Evolutionary conservation across 2,888 invertebrate genomes (phyloP).

Genomic region (Pollenia griseotomentosa): DNA sequence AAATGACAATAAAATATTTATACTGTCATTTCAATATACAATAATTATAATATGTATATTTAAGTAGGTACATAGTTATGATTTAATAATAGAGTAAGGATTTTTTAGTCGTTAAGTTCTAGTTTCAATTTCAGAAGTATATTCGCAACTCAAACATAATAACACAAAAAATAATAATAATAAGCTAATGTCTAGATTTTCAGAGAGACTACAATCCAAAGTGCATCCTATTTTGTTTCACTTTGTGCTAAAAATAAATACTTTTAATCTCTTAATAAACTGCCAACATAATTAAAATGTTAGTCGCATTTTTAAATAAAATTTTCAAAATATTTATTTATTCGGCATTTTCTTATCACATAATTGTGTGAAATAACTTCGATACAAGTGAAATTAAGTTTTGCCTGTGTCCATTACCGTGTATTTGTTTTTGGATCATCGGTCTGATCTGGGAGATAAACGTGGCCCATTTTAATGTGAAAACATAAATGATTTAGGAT

Average conservation of each 20-base stretch:
- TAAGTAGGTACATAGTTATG: neutral
- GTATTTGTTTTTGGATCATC: constrained; percentile 16
- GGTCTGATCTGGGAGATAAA: neutral
- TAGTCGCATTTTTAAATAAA: constrained; percentile 8
- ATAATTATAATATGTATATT: constrained; percentile 11
- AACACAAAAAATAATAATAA: too few species aligned
- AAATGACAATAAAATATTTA: constrained; percentile 23
- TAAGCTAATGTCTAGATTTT: constrained; percentile 13
- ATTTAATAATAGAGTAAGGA: constrained; percentile 31
- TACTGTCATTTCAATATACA: neutral
- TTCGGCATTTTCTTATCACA: constrained; percentile 43
- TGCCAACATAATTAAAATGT: constrained; percentile 30
- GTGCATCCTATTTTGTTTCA: constrained; percentile 24
- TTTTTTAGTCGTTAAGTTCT: constrained; percentile 37
- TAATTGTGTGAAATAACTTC: constrained; percentile 8
- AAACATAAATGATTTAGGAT: neutral
- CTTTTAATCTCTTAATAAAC: constrained; percentile 29
- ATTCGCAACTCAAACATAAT: too few species aligned
- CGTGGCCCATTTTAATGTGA: neutral
- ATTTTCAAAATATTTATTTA: too few species aligned
- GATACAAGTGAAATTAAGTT: constrained; percentile 17
- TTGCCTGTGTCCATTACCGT: neutral
- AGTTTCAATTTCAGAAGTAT: constrained; percentile 34
- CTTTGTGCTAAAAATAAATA: constrained; percentile 37
- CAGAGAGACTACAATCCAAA: constrained; percentile 43